These are phyloP conservation scores for Drosophila birchii DNA, from an alignment of 2,888 invertebrate genomes.

Conservation along the genomic window DNA sequence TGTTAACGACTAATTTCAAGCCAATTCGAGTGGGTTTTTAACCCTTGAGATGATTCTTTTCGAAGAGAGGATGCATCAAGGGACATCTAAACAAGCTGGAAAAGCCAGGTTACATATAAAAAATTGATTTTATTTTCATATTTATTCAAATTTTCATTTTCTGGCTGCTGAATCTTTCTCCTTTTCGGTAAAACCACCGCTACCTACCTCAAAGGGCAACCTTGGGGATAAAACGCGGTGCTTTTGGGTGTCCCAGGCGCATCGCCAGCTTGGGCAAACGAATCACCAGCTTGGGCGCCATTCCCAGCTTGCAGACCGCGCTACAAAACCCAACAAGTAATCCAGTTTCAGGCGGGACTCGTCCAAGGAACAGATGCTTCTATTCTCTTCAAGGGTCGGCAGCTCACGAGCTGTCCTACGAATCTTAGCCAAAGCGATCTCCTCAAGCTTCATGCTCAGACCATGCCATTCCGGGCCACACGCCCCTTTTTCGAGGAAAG, in stretches of 20 bases:
- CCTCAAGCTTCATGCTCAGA: slow-evolving; percentile 99
- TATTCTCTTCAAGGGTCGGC: too few species aligned
- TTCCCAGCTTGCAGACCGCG: too few species aligned
- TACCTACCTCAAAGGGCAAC: not conserved
- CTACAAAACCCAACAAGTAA: too few species aligned
- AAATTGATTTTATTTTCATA: not conserved
- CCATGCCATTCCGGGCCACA: slow-evolving; percentile 88
- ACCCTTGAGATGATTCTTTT: too few species aligned
- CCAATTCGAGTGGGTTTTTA: too few species aligned
- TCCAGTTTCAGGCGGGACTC: too few species aligned
- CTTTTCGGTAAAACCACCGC: not conserved
- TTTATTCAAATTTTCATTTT: not conserved
- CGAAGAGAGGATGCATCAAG: not conserved
- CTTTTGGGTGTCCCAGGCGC: not conserved
- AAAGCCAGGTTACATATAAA: not conserved
- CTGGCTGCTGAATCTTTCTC: not conserved
- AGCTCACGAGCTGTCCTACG: too few species aligned
- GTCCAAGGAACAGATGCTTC: too few species aligned
- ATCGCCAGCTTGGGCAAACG: too few species aligned
- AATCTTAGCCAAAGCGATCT: slow-evolving; percentile 96
- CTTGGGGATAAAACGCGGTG: not conserved
- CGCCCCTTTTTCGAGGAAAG: slow-evolving; percentile 92
- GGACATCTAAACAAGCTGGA: too few species aligned
- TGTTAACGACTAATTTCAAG: not conserved
- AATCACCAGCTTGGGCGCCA: too few species aligned